Conservation (phyloP, 2,888 invertebrate species). For the Mechanitis messenoides region DNA sequence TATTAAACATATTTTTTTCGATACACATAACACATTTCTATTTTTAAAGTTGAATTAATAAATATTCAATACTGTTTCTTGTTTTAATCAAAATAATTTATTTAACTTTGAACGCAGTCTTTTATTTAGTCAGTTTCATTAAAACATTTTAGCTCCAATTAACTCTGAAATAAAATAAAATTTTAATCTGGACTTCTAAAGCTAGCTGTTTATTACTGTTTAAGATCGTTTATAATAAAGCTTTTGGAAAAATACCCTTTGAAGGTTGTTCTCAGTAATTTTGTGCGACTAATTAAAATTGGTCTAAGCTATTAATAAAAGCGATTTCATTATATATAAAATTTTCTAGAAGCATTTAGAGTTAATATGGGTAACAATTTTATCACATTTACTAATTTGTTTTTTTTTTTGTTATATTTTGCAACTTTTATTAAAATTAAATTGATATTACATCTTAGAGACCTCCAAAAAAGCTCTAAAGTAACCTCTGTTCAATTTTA, state of each 20-base stretch:
- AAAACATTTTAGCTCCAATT: constrained; percentile 25
- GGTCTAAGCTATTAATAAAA: constrained; percentile 21
- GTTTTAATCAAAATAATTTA: neutral
- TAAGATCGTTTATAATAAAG: constrained; percentile 24
- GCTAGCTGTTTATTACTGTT: constrained; percentile 29
- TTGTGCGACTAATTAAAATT: constrained; percentile 21
- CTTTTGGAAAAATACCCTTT: constrained; percentile 22
- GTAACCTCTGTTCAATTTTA: too few relatives aligned
- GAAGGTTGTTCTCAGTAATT: constrained; percentile 18
- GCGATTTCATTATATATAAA: constrained; percentile 10
- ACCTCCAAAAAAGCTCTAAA: too few relatives aligned
- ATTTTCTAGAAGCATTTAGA: too few relatives aligned
- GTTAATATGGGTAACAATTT: too few relatives aligned
- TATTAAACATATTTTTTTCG: too few relatives aligned
- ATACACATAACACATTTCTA: too few relatives aligned
- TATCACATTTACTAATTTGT: too few relatives aligned
- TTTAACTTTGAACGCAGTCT: constrained; percentile 9
- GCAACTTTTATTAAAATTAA: too few relatives aligned
- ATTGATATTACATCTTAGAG: too few relatives aligned
- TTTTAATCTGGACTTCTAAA: constrained; percentile 24
- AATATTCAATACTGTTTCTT: too few relatives aligned
- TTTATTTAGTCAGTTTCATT: constrained; percentile 25
- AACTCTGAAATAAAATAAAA: constrained; percentile 26
- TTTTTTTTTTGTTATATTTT: too few relatives aligned
- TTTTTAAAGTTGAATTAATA: too few relatives aligned